Evolutionary conservation across 2,888 invertebrate species (phyloP).

Genomic region (Notodonta ziczac): DNA sequence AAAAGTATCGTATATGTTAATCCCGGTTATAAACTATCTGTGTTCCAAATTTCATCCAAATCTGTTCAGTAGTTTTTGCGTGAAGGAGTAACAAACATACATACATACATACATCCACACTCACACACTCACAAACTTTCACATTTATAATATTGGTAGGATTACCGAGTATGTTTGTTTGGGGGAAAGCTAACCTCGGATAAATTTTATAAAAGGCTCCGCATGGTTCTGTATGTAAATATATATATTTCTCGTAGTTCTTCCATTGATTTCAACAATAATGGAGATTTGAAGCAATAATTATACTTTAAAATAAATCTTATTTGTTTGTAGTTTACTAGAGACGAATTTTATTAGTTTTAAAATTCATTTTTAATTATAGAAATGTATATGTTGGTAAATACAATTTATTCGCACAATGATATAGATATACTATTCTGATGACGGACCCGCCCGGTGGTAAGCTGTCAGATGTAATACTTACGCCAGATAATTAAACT

Average conservation of each 20-base stretch:
- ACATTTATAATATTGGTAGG: too few species aligned
- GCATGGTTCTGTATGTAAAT: constrained; percentile 30
- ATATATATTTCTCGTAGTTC: constrained; percentile 49
- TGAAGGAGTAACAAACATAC: too few species aligned
- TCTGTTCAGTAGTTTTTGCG: too few species aligned
- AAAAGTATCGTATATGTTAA: too few species aligned
- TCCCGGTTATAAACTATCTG: too few species aligned
- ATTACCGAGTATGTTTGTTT: too few species aligned
- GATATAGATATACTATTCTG: constrained; percentile 36
- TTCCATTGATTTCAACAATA: constrained; percentile 55
- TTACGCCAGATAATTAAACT: neutral
- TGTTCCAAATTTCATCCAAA: too few species aligned
- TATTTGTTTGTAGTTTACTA: constrained; percentile 56
- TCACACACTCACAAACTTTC: too few species aligned
- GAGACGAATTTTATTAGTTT: constrained; percentile 61
- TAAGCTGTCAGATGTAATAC: neutral
- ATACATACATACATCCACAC: too few species aligned
- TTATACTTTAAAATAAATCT: constrained; percentile 56
- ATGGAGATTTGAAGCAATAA: constrained; percentile 74
- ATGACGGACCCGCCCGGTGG: constrained; percentile 29
- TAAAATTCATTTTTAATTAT: constrained; percentile 43
- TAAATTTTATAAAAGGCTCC: neutral
- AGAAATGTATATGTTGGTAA: constrained; percentile 57
- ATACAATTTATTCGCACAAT: constrained; percentile 61
- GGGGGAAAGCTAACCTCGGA: too few species aligned